Percentiles rank a stretch among this genome's conserved stretches.
phyloP scores from a whole-genome alignment of 2,113 vertebrate species.

The Lepus americanus region DNA sequence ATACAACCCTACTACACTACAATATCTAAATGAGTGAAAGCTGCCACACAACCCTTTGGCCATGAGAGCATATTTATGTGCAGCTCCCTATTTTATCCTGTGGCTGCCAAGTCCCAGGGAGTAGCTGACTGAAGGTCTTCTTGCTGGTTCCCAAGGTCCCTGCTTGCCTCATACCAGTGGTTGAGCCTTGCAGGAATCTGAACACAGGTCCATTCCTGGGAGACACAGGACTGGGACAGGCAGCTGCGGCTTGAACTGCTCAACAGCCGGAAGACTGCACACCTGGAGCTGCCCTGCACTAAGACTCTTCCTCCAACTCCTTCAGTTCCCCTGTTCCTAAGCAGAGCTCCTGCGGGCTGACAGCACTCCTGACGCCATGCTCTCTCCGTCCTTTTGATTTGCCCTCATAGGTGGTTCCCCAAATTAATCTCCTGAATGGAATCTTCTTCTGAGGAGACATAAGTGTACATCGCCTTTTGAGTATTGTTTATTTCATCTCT shows the following conservation, averaged over 20 bases:
- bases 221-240: neutral
- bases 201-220: neutral
- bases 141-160: neutral
- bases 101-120: neutral
- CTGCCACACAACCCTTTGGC: neutral
- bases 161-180: neutral
- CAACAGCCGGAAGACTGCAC: neutral
- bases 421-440: neutral
- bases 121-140: neutral
- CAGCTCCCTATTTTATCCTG: neutral
- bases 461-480: neutral
- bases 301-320: neutral
- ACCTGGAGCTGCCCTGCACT: neutral
- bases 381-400: neutral
- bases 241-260: neutral
- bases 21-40: neutral
- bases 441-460: neutral
- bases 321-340: neutral
- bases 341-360: neutral
- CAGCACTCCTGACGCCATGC: neutral
- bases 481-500: neutral
- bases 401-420: rapidly evolving
- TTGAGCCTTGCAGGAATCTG: neutral
- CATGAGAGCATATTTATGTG: neutral
- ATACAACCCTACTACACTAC: neutral